Conservation (phyloP, 2,797 vertebrate genomes). For the Manis pentadactyla region DNA sequence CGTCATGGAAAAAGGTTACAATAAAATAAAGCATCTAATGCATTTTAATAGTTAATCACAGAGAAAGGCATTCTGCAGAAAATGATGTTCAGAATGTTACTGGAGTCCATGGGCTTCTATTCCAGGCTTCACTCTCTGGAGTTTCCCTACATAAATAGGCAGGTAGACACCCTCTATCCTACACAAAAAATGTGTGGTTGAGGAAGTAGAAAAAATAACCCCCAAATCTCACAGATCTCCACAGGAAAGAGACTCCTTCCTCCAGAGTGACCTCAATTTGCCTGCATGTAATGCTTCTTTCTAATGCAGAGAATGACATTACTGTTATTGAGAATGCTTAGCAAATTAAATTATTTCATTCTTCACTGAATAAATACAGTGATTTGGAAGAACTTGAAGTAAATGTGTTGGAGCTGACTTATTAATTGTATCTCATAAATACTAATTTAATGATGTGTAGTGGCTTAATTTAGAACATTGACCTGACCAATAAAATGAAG, state of each 20-base stretch:
- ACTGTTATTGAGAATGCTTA: constrained; percentile 64
- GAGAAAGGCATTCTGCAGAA: constrained; percentile 66
- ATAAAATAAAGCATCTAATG: neutral
- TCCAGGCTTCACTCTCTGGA: constrained; percentile 76
- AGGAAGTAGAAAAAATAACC: constrained; percentile 86
- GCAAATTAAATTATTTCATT: constrained; percentile 63
- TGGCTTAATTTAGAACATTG: constrained; percentile 78
- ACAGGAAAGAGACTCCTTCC: constrained; percentile 82
- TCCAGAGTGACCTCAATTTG: constrained; percentile 70
- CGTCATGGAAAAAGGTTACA: neutral
- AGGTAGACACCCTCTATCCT: constrained; percentile 87
- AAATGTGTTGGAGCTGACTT: constrained; percentile 76
- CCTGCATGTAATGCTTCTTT: neutral
- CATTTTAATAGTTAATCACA: constrained; percentile 65
- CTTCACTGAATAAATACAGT: constrained; percentile 71
- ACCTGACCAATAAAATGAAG: constrained; percentile 65
- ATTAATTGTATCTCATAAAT: constrained; percentile 78
- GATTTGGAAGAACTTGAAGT: constrained; percentile 69
- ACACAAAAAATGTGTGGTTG: constrained; percentile 88
- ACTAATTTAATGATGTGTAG: constrained; percentile 79
- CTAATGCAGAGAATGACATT: neutral
- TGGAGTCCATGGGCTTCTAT: constrained; percentile 60
- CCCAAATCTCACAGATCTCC: constrained; percentile 86
- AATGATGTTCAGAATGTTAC: constrained; percentile 74
- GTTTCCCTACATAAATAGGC: constrained; percentile 84